Percentiles rank a stretch among this genome's conserved stretches.
Conservation (phyloP, 2,797 vertebrate genomes). For the Brachyalestes nurse region DNA sequence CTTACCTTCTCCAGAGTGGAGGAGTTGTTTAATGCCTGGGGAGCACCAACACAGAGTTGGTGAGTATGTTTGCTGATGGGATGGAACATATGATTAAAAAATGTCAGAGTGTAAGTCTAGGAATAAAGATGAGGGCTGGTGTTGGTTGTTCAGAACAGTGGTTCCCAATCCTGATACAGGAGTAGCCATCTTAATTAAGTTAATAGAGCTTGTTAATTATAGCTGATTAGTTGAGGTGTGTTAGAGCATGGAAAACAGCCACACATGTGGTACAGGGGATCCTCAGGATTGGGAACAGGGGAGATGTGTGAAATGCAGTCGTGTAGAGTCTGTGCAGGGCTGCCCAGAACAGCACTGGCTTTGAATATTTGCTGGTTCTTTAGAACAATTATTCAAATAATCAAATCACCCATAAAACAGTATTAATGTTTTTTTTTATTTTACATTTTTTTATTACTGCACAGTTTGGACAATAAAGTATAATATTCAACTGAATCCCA, state of each 20-base stretch:
- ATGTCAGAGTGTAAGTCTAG: conserved; percentile 7
- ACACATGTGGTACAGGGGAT: not conserved
- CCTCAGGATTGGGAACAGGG: not conserved
- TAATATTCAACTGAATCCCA: too few relatives aligned
- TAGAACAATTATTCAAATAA: too few relatives aligned
- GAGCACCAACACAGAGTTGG: conserved; percentile 9
- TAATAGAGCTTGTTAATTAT: not conserved
- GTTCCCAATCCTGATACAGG: not conserved
- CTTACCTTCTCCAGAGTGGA: not conserved
- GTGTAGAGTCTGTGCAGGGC: too few relatives aligned
- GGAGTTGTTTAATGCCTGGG: not conserved
- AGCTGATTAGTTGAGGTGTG: not conserved
- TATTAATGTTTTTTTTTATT: too few relatives aligned
- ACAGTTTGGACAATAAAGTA: too few relatives aligned
- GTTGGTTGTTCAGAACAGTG: not conserved
- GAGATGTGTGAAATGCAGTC: not conserved
- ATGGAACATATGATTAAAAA: not conserved
- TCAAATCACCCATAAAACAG: too few relatives aligned
- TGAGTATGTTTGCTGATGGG: conserved; percentile 25
- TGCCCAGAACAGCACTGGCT: too few relatives aligned
- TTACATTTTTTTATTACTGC: too few relatives aligned
- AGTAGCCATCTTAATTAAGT: not conserved
- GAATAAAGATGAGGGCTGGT: not conserved
- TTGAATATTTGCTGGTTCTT: too few relatives aligned
- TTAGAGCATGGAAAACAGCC: not conserved